A percentile compares a stretch with the other conserved stretches of the same genome.
These are phyloP conservation scores for Artibeus jamaicensis DNA, from an alignment of 2,797 vertebrate genomes.

Conservation along the genomic window DNA sequence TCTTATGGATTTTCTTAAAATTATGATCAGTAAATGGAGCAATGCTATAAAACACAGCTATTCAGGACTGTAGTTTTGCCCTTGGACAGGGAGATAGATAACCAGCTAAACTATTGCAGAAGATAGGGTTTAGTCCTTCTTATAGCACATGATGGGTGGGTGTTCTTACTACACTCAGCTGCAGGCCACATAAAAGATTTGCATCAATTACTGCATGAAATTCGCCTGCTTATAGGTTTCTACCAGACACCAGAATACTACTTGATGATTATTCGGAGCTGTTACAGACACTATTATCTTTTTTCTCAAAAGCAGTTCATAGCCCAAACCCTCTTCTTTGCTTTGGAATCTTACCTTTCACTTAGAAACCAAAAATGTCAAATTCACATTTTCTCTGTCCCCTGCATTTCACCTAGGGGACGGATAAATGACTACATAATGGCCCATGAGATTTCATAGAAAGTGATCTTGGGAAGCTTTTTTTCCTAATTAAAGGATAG, in stretches of 20 bases:
- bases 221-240: neutral
- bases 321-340: neutral
- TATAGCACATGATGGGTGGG: neutral
- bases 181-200: neutral
- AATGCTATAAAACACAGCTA: neutral
- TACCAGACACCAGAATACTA: neutral
- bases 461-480: neutral
- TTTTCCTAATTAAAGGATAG: neutral
- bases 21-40: neutral
- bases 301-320: neutral
- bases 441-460: neutral
- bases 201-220: neutral
- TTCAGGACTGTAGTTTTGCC: neutral
- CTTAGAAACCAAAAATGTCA: neutral
- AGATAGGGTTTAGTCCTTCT: neutral
- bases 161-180: neutral
- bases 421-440: neutral
- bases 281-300: neutral
- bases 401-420: neutral
- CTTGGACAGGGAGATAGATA: neutral
- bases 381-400: neutral
- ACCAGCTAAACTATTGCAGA: fast-evolving
- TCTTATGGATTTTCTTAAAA: neutral
- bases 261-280: neutral
- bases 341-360: neutral